phyloP scores from a whole-genome alignment of 2,888 invertebrate species.

The Agrotis clavis region DNA sequence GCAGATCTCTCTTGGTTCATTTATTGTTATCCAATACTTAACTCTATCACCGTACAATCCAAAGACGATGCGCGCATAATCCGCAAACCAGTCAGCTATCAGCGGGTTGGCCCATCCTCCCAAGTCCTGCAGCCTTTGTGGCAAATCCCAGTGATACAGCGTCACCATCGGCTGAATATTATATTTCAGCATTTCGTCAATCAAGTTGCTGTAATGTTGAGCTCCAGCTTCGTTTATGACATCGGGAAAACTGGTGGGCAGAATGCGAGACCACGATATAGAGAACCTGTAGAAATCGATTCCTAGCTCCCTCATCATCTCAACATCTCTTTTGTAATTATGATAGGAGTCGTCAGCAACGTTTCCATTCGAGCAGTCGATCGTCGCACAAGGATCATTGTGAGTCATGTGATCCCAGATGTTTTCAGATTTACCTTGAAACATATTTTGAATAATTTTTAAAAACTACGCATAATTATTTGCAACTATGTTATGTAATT shows the following conservation, averaged over 20 bases:
- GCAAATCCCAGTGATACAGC: constrained; percentile 90
- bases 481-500: no score
- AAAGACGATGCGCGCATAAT: constrained; percentile 84
- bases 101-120: constrained; percentile 89
- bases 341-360: constrained; percentile 92
- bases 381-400: constrained; percentile 82
- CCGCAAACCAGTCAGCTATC: constrained; percentile 84
- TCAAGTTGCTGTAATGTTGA: constrained; percentile 82
- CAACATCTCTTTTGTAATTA: constrained; percentile 90
- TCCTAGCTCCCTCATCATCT: constrained; percentile 84
- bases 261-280: constrained; percentile 92
- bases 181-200: constrained; percentile 90
- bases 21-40: constrained; percentile 90
- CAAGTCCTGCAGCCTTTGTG: constrained; percentile 86
- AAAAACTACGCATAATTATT: not conserved
- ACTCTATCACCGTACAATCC: constrained; percentile 86
- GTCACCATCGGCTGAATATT: constrained; percentile 92
- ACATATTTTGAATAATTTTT: not conserved
- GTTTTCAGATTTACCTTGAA: constrained; percentile 89
- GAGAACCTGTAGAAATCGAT: constrained; percentile 91
- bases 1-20: constrained; percentile 86
- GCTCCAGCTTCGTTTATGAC: constrained; percentile 89
- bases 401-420: constrained; percentile 93
- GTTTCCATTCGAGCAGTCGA: constrained; percentile 90
- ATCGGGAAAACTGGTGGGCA: constrained; percentile 90